These are phyloP conservation scores for Zelleria hepariella DNA, from an alignment of 2,888 invertebrate species.

Conservation along the genomic window DNA sequence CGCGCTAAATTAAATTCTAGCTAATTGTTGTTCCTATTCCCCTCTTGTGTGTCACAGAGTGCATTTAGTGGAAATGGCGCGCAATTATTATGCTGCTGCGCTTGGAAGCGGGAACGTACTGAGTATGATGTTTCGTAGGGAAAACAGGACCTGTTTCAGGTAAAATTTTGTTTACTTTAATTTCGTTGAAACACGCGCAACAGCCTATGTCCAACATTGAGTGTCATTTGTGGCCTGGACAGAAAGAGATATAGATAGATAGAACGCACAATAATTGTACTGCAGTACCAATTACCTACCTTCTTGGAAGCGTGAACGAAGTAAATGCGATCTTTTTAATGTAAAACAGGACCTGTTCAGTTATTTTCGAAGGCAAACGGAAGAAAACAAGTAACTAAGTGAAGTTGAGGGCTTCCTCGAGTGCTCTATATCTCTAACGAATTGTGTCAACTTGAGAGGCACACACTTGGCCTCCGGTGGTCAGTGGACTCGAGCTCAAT, in stretches of 20 bases:
- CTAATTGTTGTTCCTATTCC: conserved; percentile 10
- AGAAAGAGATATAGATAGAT: too few relatives aligned
- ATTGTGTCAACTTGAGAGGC: conserved; percentile 24
- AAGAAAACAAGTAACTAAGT: neutral
- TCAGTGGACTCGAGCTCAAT: conserved; percentile 18
- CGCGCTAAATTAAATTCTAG: conserved; percentile 28
- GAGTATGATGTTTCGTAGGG: neutral
- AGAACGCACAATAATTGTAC: too few relatives aligned
- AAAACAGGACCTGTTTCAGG: neutral
- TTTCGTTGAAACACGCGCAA: too few relatives aligned
- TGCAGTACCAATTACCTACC: too few relatives aligned
- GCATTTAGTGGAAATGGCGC: neutral
- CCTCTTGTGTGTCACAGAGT: neutral
- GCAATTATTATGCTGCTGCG: neutral
- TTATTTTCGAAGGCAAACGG: neutral
- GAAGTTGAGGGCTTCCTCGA: conserved; percentile 6
- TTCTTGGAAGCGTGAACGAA: neutral
- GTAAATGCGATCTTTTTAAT: neutral
- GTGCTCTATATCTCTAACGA: conserved; percentile 23
- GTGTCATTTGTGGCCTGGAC: too few relatives aligned
- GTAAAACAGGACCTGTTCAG: neutral
- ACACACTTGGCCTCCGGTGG: conserved; percentile 21
- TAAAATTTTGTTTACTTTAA: too few relatives aligned
- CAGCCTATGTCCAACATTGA: too few relatives aligned
- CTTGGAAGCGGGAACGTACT: neutral